A percentile compares a stretch with the other conserved stretches of the same genome.
phyloP scores from a whole-genome alignment of 1,140 invertebrate species.

The Pseudachorutes palmiensis region DNA sequence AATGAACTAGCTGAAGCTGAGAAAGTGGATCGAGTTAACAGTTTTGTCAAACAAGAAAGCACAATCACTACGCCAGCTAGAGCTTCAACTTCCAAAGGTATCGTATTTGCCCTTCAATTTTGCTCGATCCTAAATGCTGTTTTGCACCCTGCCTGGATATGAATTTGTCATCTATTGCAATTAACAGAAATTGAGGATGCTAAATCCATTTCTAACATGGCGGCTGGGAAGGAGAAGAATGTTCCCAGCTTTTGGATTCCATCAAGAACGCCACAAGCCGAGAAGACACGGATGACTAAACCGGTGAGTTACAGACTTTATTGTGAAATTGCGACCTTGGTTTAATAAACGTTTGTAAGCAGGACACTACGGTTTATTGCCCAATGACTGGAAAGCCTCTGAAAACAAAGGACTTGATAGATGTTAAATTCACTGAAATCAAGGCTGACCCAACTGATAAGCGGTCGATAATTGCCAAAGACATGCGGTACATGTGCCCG shows the following conservation, averaged over 20 bases:
- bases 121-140: too few species aligned
- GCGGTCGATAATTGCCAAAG: constrained; percentile 67
- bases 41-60: constrained; percentile 52
- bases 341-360: constrained; percentile 33
- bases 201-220: constrained; percentile 66
- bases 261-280: constrained; percentile 71
- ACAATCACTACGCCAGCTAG: constrained; percentile 29
- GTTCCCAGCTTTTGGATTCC: constrained; percentile 98
- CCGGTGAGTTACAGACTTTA: constrained; percentile 51
- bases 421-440: constrained; percentile 86
- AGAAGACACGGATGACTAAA: constrained; percentile 63
- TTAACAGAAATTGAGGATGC: constrained; percentile 21
- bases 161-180: background rate
- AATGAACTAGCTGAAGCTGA: constrained; percentile 61
- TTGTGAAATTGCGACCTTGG: background rate
- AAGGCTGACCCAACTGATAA: constrained; percentile 66
- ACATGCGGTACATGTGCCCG: constrained; percentile 93
- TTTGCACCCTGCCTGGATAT: too few species aligned
- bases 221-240: constrained; percentile 56
- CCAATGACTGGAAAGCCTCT: constrained; percentile 85
- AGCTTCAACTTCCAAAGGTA: background rate
- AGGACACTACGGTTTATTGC: constrained; percentile 81
- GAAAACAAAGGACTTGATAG: constrained; percentile 85
- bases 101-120: too few species aligned
- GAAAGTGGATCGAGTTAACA: constrained; percentile 58